A percentile compares a stretch with the other conserved stretches of the same genome.
Evolutionary conservation across 2,888 invertebrate species (phyloP).

Genomic region (Platycheirus albimanus): DNA sequence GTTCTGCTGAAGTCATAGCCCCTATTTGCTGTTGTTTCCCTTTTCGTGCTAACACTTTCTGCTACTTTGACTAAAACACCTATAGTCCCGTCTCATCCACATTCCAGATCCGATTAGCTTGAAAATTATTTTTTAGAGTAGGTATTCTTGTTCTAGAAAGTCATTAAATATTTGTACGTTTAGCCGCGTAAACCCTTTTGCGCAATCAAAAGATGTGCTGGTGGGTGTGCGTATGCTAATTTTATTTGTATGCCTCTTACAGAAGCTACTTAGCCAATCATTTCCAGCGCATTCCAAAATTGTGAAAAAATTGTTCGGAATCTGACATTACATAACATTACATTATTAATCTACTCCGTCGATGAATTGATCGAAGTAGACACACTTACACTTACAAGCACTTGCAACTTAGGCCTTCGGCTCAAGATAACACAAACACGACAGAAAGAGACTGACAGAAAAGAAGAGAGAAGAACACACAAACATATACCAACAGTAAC

Average conservation of each 20-base stretch:
- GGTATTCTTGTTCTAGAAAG: constrained; percentile 24
- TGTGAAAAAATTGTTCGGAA: constrained; percentile 8
- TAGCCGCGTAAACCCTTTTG: constrained; percentile 45
- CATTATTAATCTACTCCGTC: too few species aligned
- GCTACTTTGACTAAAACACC: constrained; percentile 40
- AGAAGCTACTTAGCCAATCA: constrained; percentile 48
- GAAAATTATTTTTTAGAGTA: constrained; percentile 39
- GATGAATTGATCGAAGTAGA: too few species aligned
- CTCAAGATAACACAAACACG: too few species aligned
- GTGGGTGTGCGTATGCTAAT: too few species aligned
- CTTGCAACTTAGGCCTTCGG: too few species aligned
- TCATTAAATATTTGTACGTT: constrained; percentile 1
- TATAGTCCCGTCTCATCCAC: constrained; percentile 62
- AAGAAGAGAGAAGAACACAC: too few species aligned
- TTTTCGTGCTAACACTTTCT: constrained; percentile 35
- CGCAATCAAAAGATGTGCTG: constrained; percentile 40
- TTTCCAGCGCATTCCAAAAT: constrained; percentile 19
- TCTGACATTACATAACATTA: too few species aligned
- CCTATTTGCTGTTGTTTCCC: constrained; percentile 51
- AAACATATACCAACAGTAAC: too few species aligned
- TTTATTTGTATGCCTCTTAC: constrained; percentile 42
- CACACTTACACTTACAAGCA: too few species aligned
- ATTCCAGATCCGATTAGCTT: constrained; percentile 50
- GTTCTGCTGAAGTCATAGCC: constrained; percentile 58
- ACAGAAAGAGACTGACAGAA: too few species aligned